Evolutionary conservation across 2,113 vertebrate genomes (phyloP).

Genomic region (Hymenochirus boettgeri): DNA sequence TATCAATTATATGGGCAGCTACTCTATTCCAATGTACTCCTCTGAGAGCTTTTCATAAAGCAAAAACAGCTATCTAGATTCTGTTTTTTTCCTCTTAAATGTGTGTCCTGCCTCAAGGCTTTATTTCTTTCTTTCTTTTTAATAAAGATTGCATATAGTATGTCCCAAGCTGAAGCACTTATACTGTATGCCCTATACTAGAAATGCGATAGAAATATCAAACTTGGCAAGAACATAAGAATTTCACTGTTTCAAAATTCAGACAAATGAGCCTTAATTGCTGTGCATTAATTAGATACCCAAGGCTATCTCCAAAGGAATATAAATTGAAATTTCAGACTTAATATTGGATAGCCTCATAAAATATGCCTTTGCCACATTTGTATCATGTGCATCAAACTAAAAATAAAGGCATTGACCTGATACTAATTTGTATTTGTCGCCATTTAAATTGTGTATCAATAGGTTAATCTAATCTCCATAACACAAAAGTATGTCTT

Average conservation of each 20-base stretch:
- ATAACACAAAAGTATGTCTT: constrained; percentile 25
- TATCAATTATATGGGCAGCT: constrained; percentile 76
- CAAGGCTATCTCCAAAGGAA: constrained; percentile 58
- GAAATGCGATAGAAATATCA: constrained; percentile 56
- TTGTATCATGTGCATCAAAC: constrained; percentile 22
- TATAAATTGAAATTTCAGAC: constrained; percentile 52
- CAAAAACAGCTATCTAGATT: constrained; percentile 65
- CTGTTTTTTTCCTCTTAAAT: constrained; percentile 32
- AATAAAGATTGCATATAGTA: constrained; percentile 53
- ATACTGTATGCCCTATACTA: constrained; percentile 44
- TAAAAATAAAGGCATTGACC: constrained; percentile 36
- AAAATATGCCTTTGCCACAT: constrained; percentile 38
- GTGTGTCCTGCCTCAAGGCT: constrained; percentile 60
- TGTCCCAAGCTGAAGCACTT: constrained; percentile 49
- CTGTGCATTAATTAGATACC: constrained; percentile 52
- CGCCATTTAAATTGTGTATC: constrained; percentile 40
- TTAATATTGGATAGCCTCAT: constrained; percentile 47
- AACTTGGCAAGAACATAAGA: constrained; percentile 53
- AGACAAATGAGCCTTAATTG: constrained; percentile 60
- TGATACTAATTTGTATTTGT: constrained; percentile 41
- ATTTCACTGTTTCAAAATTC: constrained; percentile 47
- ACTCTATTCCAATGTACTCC: constrained; percentile 70
- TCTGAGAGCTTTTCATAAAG: constrained; percentile 63
- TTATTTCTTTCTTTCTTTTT: too few relatives aligned
- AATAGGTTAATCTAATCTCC: constrained; percentile 42